phyloP scores from a whole-genome alignment of 2,797 vertebrate species.

The Pachyuromys duprasi region DNA sequence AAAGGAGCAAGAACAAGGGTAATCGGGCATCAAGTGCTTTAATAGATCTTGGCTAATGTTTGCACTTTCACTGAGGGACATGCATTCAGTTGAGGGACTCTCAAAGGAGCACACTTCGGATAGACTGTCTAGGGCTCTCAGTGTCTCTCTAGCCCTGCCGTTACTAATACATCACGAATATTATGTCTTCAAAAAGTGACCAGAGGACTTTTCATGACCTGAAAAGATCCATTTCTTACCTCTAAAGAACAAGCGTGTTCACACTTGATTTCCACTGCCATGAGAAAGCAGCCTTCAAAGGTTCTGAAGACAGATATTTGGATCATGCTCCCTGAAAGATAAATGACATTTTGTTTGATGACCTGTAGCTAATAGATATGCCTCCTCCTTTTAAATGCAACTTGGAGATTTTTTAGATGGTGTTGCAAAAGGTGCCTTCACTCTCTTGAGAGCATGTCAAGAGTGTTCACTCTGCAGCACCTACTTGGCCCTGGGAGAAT shows the following conservation, averaged over 20 bases:
- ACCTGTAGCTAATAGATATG: constrained; percentile 4
- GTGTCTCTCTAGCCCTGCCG: neutral
- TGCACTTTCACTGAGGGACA: constrained; percentile 2
- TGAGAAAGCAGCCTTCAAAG: constrained; percentile 19
- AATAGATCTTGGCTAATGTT: neutral
- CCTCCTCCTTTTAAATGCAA: neutral
- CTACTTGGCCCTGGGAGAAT: neutral
- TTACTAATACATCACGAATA: neutral
- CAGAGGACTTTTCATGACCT: constrained; percentile 13
- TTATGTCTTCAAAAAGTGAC: neutral
- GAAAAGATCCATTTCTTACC: neutral
- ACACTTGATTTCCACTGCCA: constrained; percentile 41
- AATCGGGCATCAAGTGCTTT: neutral
- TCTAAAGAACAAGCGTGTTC: neutral
- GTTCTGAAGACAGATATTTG: neutral
- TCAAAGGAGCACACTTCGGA: neutral
- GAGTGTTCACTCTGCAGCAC: neutral
- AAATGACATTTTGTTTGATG: constrained; percentile 22
- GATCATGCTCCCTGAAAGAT: neutral
- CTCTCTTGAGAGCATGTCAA: neutral
- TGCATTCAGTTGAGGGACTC: neutral
- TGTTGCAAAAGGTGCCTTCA: neutral
- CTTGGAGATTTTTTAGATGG: neutral
- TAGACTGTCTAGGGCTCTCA: neutral
- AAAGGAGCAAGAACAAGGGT: neutral